Percentiles rank a stretch among this genome's conserved stretches.
These are phyloP conservation scores for Eptatretus atami DNA, from an alignment of 2,797 vertebrate species.

Conservation along the genomic window DNA sequence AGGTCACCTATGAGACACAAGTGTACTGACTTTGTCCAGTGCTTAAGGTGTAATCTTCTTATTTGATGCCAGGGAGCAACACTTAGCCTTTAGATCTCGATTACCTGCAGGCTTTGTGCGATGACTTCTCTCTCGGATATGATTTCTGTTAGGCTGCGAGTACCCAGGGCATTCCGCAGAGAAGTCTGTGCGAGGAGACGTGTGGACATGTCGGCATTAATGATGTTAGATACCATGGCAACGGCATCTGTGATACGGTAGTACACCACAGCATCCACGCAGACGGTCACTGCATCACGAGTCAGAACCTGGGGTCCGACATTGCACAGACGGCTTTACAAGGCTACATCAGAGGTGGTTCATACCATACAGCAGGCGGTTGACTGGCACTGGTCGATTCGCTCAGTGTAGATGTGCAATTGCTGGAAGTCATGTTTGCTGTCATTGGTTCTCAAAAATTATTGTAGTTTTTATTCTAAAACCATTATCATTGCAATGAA, in stretches of 20 bases:
- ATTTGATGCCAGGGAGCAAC: too few species aligned
- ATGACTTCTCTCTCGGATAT: not conserved
- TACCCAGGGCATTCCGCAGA: not conserved
- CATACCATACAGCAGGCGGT: too few species aligned
- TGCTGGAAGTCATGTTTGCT: too few species aligned
- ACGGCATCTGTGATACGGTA: not conserved
- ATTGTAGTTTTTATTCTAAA: too few species aligned
- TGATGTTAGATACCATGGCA: not conserved
- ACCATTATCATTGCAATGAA: too few species aligned
- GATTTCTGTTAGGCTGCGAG: conserved; percentile 3
- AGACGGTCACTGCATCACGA: not conserved
- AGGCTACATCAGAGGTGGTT: too few species aligned
- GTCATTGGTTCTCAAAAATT: too few species aligned
- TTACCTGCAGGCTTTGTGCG: conserved; percentile 1
- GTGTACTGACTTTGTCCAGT: fast-evolving
- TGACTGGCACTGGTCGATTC: too few species aligned
- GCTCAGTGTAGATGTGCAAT: too few species aligned
- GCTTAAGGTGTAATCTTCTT: too few species aligned
- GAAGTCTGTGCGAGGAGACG: conserved; percentile 1
- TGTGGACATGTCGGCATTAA: not conserved
- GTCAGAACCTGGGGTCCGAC: not conserved
- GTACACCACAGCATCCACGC: conserved; percentile 3
- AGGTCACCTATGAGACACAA: conserved; percentile 18
- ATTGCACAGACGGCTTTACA: too few species aligned
- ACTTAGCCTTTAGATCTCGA: too few species aligned